Conservation (phyloP, 2,888 invertebrate genomes). For the Laspeyria flexula region DNA sequence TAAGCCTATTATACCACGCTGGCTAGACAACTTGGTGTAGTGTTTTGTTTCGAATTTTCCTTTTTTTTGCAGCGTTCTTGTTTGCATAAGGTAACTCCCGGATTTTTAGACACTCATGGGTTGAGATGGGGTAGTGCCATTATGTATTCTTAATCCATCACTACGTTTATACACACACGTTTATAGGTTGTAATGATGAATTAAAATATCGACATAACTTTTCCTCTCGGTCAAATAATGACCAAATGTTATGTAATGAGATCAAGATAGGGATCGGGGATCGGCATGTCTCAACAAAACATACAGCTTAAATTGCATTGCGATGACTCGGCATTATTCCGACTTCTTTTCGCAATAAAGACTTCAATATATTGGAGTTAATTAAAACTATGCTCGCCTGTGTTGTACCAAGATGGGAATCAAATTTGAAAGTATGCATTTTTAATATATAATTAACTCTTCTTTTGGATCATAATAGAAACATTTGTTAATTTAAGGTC, state of each 20-base stretch:
- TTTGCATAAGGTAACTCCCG: too few species aligned
- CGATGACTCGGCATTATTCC: slow-evolving; percentile 64
- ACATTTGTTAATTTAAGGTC: neutral
- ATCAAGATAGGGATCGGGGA: slow-evolving; percentile 67
- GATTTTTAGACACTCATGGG: too few species aligned
- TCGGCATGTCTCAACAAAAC: slow-evolving; percentile 57
- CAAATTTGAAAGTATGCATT: neutral
- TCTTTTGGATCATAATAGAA: neutral
- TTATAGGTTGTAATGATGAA: too few species aligned
- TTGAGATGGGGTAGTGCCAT: too few species aligned
- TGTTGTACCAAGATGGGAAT: slow-evolving; percentile 3
- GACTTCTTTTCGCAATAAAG: slow-evolving; percentile 70
- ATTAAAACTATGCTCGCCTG: slow-evolving; percentile 48
- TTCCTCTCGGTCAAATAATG: too few species aligned
- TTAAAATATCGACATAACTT: too few species aligned
- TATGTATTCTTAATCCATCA: too few species aligned
- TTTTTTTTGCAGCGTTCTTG: too few species aligned
- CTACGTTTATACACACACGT: too few species aligned
- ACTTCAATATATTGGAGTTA: slow-evolving; percentile 58
- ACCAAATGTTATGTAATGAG: slow-evolving; percentile 64
- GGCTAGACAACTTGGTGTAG: too few species aligned
- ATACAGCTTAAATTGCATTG: slow-evolving; percentile 73
- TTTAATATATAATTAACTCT: neutral
- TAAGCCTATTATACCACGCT: too few species aligned
- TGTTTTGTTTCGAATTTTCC: too few species aligned